These are phyloP conservation scores for Aporophyla lueneburgensis DNA, from an alignment of 2,888 invertebrate species.

Conservation along the genomic window DNA sequence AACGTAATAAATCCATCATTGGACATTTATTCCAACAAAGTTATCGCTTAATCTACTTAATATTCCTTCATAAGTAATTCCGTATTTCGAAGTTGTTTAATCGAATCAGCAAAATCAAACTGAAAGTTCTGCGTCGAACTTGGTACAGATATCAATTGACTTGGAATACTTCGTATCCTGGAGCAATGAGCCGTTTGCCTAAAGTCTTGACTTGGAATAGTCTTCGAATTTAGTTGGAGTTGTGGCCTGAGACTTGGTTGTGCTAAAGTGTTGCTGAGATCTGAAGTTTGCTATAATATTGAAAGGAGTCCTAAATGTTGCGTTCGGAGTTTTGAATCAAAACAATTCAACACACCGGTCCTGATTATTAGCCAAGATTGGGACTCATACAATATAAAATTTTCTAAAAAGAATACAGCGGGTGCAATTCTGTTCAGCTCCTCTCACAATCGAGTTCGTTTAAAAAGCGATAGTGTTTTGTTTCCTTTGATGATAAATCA, in stretches of 20 bases:
- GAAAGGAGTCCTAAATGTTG: background rate
- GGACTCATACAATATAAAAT: too few relatives aligned
- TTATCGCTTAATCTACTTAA: conserved; percentile 58
- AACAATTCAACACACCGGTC: too few relatives aligned
- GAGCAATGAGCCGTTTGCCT: conserved; percentile 36
- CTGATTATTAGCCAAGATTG: too few relatives aligned
- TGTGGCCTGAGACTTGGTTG: background rate
- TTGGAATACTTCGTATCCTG: conserved; percentile 44
- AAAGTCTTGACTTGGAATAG: conserved; percentile 15
- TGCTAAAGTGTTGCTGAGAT: conserved; percentile 19
- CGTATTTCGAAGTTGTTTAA: conserved; percentile 61
- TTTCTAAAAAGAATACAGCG: background rate
- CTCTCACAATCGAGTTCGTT: background rate
- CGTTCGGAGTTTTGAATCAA: background rate
- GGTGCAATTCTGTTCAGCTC: background rate
- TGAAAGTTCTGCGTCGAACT: conserved; percentile 60
- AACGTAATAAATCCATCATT: conserved; percentile 50
- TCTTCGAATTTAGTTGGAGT: conserved; percentile 31
- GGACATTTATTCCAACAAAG: conserved; percentile 46
- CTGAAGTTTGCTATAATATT: conserved; percentile 6
- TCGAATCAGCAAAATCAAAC: conserved; percentile 64
- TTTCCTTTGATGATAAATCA: background rate
- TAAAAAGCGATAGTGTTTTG: background rate
- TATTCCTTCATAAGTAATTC: conserved; percentile 61
- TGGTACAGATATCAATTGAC: conserved; percentile 59